Evolutionary conservation across 2,113 vertebrate species (phyloP), one percentile per base, ranked within the genome.

Genomic region (Bolborhynchus lineola): DNA sequence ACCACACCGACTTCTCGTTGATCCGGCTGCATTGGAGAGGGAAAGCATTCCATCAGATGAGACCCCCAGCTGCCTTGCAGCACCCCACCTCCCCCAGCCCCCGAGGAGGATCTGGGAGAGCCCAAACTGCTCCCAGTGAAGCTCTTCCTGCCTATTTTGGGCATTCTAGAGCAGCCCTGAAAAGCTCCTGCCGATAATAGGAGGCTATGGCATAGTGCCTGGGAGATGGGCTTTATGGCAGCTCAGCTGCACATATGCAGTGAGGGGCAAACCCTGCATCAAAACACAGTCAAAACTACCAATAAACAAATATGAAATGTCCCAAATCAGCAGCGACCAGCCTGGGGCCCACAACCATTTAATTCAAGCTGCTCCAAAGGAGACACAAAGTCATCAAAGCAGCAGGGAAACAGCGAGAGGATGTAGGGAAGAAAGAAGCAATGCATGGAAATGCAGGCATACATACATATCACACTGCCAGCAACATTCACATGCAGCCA

Each of bases 1-100:
- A 99, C 99, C 99, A 99, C 52, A 99, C 98, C 0, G 99, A 99
- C 97, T 99, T 99, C 97, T 99, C 98, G 11, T 99, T 99, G 95
- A 99, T 99, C 21, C 98, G 98, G 90, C 99, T 99, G 75, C 25
- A 26, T 24, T 0, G 10, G 35, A 2, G 12, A 25, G 16, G 33
- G 26, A n/a, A 82, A 76, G 31, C 1, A 2, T 0, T 1, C 15
- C 1, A 28, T 91, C 8, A 60, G 13, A 19, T 44, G 15, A 10
- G 28, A 7, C 8, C 46, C 79, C 23, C 26, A 7, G 17, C 24
- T 15, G 9, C 82, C 47, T 33, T 29, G 12, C 7, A 8, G 41
- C 20, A 72, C 16, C 57, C 29, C 46, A 49, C 52, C 35, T 17
- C 9, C 37, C 3, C 26, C 67, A 41, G 25, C 19, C 9, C 35